Conservation (phyloP, 2,888 invertebrate species). For the Leptopilina drosophilae region DNA sequence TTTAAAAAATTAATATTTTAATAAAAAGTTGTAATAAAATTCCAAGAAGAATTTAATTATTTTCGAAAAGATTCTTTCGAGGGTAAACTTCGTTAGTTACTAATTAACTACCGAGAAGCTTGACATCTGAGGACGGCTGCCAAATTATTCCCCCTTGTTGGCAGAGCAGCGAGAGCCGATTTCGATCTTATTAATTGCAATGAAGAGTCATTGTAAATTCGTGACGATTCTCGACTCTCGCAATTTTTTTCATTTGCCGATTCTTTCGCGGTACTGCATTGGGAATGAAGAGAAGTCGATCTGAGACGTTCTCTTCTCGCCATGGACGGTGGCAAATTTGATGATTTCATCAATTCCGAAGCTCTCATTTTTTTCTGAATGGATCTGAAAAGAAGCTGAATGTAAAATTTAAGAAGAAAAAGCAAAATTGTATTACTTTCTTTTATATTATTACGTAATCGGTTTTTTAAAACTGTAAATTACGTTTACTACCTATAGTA, state of each 20-base stretch:
- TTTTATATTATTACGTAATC: background rate
- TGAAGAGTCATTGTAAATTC: constrained; percentile 58
- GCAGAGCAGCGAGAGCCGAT: constrained; percentile 64
- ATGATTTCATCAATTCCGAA: constrained; percentile 83
- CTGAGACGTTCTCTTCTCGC: constrained; percentile 80
- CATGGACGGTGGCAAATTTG: constrained; percentile 84
- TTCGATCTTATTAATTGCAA: constrained; percentile 68
- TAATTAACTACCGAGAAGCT: constrained; percentile 67
- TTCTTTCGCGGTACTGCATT: constrained; percentile 55
- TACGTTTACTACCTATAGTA: constrained; percentile 80
- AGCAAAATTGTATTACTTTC: background rate
- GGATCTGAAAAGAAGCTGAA: constrained; percentile 8
- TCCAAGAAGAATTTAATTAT: too few relatives aligned
- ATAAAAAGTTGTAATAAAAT: too few relatives aligned
- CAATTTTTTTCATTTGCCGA: constrained; percentile 53
- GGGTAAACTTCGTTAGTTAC: too few relatives aligned
- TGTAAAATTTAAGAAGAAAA: background rate
- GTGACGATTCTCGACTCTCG: constrained; percentile 20
- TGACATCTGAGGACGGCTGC: constrained; percentile 82
- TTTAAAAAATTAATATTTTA: too few relatives aligned
- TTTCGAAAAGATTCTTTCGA: too few relatives aligned
- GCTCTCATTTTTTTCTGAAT: constrained; percentile 83
- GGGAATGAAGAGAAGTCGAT: constrained; percentile 57
- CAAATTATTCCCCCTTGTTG: constrained; percentile 78
- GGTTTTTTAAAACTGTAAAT: background rate